Evolutionary conservation across 30 jellyfish, hydroid and myxozoan species (phyloP), one percentile per base, ranked within the genome.

Genomic region (Clytia hemisphaerica): DNA sequence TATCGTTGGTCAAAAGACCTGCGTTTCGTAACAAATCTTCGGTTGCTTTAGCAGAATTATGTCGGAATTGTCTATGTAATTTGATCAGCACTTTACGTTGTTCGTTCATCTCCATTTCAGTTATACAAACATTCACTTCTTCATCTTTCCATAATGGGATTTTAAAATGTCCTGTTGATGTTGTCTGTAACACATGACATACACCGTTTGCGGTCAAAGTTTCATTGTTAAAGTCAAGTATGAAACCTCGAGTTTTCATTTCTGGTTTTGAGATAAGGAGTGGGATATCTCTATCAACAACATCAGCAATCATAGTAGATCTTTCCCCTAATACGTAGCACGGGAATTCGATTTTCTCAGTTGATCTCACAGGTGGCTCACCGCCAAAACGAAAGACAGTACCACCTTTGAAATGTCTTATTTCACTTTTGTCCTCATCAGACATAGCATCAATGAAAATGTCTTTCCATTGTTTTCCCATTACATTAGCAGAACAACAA

Each of bases 251-350:
- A 26, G 61, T 37, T 61, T 37, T 37, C 67, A 61, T 61, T 61
- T 61, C 75, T 4, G 75, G 75, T 61, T 61, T 61, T 9, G 75
- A 61, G n/a, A 37, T 61, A 2, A 61, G n/a, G 30, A 61, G 22
- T 4, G 75, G 75, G 3, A 31, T 61, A 35, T 61, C 75, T 35
- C 75, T 61, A 37, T 29, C 72, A 15, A 61, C 75, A 2, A 34
- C 75, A 61, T 61, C 75, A 35, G 75, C 75, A 31, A 27, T 37
- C 75, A 61, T 35, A 61, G 75, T 61, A 61, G 75, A 61, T 61
- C 75, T 61, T 6, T 61, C 27, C 30, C 75, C 75, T 2, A 61
- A 35, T 2, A 37, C 21, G 63, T 37, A 19, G 22, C 62, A 61
- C 2, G 65, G 75, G 65, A 61, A 61, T 35, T 61, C 71, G 30